Base-by-base conservation (phyloP, 1,140 invertebrate genomes). In the Lycorma delicatula region DNA sequence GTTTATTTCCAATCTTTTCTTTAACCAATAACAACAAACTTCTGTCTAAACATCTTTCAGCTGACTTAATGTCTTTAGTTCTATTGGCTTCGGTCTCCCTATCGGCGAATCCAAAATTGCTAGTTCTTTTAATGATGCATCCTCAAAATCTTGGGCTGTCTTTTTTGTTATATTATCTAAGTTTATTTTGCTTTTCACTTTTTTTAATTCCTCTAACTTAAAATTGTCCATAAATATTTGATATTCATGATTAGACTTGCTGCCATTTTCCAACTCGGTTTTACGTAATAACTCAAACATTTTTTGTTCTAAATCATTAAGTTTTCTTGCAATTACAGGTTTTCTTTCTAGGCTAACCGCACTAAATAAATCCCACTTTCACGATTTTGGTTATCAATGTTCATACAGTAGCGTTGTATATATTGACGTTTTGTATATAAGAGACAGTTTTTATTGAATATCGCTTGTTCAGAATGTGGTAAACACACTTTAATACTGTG, bases 231-330 rank as follows among this genome's bases (percentile, higher is more conserved):
- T 75, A 71, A 86, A 80, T 55, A 80, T 74, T 67, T 80, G 73
- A 2, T 92, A 58, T 76, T 96, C 92, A 73, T 89, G 84, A 69
- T 93, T 81, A 18, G 81, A 88, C 70, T 89, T 87, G n/a, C 86
- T 72, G 70, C 91, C 93, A 46, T 81, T 81, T 67, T 90, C 86
- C 59, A 82, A 72, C 72, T 95, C 91, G 28, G 87, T 68, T 55
- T 81, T 71, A 54, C 72, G 68, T 9, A 91, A 66, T 23, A 78
- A 60, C 16, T 84, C 73, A 53, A 79, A 72, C 70, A 82, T 88
- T 64, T 81, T 79, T 50, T 76, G 71, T 75, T 95, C 87, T 1
- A 91, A 66, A 16, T 83, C 76, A 63, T 73, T 85, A 28, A 85
- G 67, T n/a, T 80, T 73, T 62, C 80, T 81, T 13, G 81, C 79